Percentiles rank a stretch among this genome's conserved stretches.
Evolutionary conservation across 2,888 invertebrate genomes (phyloP).

Genomic region (Amitus sp.): DNA sequence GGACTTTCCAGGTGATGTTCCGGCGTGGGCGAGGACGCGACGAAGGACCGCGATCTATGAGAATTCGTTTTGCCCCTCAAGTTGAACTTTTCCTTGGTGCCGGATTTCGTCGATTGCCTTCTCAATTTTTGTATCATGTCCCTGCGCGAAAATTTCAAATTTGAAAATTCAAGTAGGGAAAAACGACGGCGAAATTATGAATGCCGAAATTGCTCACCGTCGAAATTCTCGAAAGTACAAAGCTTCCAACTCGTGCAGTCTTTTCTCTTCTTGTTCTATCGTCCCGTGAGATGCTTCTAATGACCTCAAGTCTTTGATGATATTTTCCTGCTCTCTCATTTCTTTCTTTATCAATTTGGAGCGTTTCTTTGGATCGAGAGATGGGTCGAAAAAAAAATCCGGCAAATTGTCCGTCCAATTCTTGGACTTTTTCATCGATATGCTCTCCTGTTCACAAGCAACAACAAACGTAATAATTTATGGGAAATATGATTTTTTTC

Average conservation of each 20-base stretch:
- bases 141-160: conserved; percentile 61
- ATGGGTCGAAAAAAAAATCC: conserved; percentile 84
- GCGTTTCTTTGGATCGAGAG: conserved; percentile 82
- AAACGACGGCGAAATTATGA: neutral
- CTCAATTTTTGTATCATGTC: conserved; percentile 93
- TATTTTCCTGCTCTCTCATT: conserved; percentile 97
- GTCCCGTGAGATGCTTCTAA: conserved; percentile 90
- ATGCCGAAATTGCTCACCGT: conserved; percentile 65
- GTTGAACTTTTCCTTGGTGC: conserved; percentile 83
- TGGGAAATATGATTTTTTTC: no score
- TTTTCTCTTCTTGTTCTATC: conserved; percentile 91
- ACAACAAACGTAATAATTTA: no score
- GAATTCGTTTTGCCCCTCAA: conserved; percentile 72
- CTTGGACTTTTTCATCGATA: conserved; percentile 71
- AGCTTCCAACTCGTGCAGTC: conserved; percentile 92
- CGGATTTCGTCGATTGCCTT: conserved; percentile 83
- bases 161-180: neutral
- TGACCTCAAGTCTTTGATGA: conserved; percentile 90
- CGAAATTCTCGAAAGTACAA: conserved; percentile 94
- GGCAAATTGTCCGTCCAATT: conserved; percentile 82
- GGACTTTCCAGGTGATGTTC: conserved; percentile 70
- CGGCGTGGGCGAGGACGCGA: conserved; percentile 75
- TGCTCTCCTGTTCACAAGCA: conserved; percentile 73
- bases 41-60: conserved; percentile 81
- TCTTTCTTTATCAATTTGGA: conserved; percentile 95